Conservation (phyloP, 2,888 invertebrate species). For the Drosophila kambysellisi region DNA sequence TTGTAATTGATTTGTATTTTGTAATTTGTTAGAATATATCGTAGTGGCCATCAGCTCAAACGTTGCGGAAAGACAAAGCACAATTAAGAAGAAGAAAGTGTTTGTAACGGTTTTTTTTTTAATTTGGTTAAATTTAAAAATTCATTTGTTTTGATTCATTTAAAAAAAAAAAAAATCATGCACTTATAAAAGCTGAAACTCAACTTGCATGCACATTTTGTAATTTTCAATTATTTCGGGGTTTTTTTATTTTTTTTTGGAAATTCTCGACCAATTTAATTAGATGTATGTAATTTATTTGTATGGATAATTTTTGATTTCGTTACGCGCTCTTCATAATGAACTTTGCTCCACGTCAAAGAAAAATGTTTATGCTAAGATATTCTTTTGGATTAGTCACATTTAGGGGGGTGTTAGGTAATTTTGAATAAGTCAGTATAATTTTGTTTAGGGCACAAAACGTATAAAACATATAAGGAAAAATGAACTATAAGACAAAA, state of each 20-base stretch:
- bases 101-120: slow-evolving; percentile 59
- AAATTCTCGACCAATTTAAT: slow-evolving; percentile 47
- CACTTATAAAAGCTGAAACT: slow-evolving; percentile 48
- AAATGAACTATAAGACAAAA: slow-evolving; percentile 3
- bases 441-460: slow-evolving; percentile 48
- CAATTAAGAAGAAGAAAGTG: slow-evolving; percentile 84
- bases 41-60: slow-evolving; percentile 85
- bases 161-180: slow-evolving; percentile 44
- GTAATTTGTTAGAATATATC: slow-evolving; percentile 83
- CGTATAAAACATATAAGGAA: slow-evolving; percentile 14
- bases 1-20: slow-evolving; percentile 79
- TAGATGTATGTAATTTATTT: slow-evolving; percentile 12
- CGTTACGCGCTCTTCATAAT: slow-evolving; percentile 71
- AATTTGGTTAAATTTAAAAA: slow-evolving; percentile 53
- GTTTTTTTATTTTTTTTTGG: slow-evolving; percentile 11
- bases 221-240: slow-evolving; percentile 4
- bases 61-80: slow-evolving; percentile 86
- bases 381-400: slow-evolving; percentile 66
- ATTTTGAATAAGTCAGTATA: slow-evolving; percentile 41
- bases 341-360: slow-evolving; percentile 77
- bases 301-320: slow-evolving; percentile 17
- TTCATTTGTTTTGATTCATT: slow-evolving; percentile 37
- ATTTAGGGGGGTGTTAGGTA: slow-evolving; percentile 51
- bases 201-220: slow-evolving; percentile 47
- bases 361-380: slow-evolving; percentile 60